Conservation (phyloP, 23 tunicate species). For the Halocynthia aurantium region DNA sequence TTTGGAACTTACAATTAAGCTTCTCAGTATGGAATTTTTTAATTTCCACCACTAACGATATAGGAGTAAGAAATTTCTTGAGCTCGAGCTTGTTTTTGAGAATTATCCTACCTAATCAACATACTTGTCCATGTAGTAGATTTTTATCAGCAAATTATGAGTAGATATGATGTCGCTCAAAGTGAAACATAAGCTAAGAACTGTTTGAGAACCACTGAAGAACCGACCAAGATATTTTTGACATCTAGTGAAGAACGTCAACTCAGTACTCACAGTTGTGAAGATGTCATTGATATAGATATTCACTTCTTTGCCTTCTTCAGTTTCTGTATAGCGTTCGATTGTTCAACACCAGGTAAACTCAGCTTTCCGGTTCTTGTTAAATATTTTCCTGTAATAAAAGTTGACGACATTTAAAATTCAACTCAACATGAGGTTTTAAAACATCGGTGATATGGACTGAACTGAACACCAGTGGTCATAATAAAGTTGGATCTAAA, state of each 20-base stretch:
- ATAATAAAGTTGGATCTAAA: neutral
- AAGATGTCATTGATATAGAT: neutral
- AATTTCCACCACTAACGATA: no score
- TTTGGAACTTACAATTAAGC: no score
- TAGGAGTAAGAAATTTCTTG: no score
- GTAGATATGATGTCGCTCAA: neutral
- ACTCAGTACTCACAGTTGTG: neutral
- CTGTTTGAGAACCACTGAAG: neutral
- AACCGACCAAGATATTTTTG: neutral
- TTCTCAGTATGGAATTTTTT: no score
- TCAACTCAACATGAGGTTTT: no score
- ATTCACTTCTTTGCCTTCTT: neutral
- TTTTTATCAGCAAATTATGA: no score
- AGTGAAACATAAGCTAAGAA: neutral
- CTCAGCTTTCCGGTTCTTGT: conserved; percentile 16
- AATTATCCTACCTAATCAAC: no score
- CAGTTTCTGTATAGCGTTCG: conserved; percentile 12
- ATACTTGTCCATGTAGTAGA: no score
- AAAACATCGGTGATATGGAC: neutral
- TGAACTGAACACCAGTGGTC: neutral
- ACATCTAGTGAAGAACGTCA: neutral
- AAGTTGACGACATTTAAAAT: neutral
- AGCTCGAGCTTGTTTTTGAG: no score
- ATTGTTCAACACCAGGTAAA: conserved; percentile 3
- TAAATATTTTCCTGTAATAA: conserved; percentile 29